Evolutionary conservation across 2,797 vertebrate genomes (phyloP), one percentile per base, ranked within the genome.

Genomic region (Triplophysa bombifrons): DNA sequence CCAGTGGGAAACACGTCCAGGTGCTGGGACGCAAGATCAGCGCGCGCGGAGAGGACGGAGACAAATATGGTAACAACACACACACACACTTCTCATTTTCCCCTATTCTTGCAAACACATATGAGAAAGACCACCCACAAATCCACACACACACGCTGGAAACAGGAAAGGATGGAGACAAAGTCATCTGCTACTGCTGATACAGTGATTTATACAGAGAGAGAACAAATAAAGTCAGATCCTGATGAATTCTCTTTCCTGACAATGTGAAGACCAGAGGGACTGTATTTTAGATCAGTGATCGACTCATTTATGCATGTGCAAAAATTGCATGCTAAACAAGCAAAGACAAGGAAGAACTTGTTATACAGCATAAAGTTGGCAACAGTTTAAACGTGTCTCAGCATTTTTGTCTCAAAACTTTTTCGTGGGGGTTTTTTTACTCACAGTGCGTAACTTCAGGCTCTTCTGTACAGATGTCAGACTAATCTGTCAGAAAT

Each of bases 1-100:
- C 98, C 51, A 99, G 98, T 0, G 98, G 97, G 82, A 99, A 99
- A 85, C 98, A 99, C 38, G 96, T 99, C 85, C 98, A 99, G 89
- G 97, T 99, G 85, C 90, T 98, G 17, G 97, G 97, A 77, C 95
- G 97, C 82, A 93, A 93, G 86, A 98, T 99, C 92, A 98, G 96
- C 19, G 98, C 98, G 86, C 95, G 95, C 34, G 98, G 97, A 89
- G 98, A 99, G 89, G 98, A 99, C 13, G 98, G 97, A 89, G 97
- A 98, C 91, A 98, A 96, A 95, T 98, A 97, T 96, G 98, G 98
- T 99, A 99, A 92, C 66, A 90, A 91, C 92, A 91, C 83, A 90
- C 84, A 90, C 84, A 38, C 72, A 80, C 61, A 73, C 14, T 66
- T 67, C 34, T 78, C 61, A 75, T 27, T 48, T 20, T 64, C 44